Conservation (phyloP, 2,113 vertebrate species). For the Dromaius novaehollandiae region DNA sequence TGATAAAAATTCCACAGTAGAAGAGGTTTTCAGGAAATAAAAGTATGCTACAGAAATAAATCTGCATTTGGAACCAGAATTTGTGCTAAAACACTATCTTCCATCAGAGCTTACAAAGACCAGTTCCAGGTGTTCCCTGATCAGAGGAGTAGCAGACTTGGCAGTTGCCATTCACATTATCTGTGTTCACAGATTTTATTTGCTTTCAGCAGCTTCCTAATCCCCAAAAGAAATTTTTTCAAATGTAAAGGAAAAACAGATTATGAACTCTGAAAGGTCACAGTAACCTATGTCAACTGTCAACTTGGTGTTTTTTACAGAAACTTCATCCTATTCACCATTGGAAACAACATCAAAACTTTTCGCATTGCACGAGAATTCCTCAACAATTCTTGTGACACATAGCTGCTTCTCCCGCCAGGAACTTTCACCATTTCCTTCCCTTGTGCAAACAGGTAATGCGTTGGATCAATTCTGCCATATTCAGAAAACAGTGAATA, state of each 20-base stretch:
- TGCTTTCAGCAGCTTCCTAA: constrained; percentile 3
- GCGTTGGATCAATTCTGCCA: background rate
- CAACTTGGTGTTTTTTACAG: background rate
- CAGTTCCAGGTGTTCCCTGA: constrained; percentile 6
- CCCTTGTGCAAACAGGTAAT: background rate
- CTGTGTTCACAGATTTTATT: background rate
- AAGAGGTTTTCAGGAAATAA: background rate
- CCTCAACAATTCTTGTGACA: background rate
- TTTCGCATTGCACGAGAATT: background rate
- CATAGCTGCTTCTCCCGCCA: background rate
- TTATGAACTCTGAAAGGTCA: background rate
- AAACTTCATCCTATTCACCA: background rate
- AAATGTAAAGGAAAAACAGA: background rate
- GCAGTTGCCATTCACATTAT: background rate
- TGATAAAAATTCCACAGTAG: background rate
- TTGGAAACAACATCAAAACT: background rate
- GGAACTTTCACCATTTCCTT: background rate
- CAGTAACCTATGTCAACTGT: background rate
- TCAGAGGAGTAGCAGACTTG: background rate
- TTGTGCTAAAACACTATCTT: background rate
- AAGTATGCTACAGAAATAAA: background rate
- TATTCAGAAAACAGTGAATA: background rate
- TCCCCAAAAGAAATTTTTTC: background rate
- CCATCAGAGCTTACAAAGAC: background rate
- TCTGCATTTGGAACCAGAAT: background rate